phyloP scores from a whole-genome alignment of 2,113 vertebrate genomes.

The Paramisgurnus dabryanus region DNA sequence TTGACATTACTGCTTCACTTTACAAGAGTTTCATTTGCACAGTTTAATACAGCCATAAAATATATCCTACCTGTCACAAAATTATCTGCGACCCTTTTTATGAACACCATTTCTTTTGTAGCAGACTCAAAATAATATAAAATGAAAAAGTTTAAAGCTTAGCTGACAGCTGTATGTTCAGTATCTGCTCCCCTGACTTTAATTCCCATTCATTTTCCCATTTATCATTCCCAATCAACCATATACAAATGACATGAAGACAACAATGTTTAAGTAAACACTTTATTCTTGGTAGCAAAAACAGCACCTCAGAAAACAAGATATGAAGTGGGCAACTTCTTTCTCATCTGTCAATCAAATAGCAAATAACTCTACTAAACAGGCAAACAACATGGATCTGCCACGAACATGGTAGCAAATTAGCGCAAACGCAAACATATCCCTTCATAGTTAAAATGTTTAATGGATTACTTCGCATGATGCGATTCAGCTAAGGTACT shows the following conservation, averaged over 20 bases:
- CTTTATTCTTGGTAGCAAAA: constrained; percentile 77
- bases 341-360: constrained; percentile 58
- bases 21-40: too few species aligned
- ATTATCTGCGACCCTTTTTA: too few species aligned
- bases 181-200: too few species aligned
- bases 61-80: too few species aligned
- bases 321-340: constrained; percentile 59
- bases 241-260: background rate
- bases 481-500: constrained; percentile 21
- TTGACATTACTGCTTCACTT: too few species aligned
- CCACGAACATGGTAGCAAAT: constrained; percentile 53
- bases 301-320: constrained; percentile 72
- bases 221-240: background rate
- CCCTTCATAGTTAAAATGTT: constrained; percentile 45
- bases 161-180: too few species aligned
- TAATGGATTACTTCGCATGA: constrained; percentile 20
- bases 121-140: too few species aligned
- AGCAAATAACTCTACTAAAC: constrained; percentile 19
- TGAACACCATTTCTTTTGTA: too few species aligned
- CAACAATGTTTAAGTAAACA: constrained; percentile 68
- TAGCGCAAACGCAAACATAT: constrained; percentile 24
- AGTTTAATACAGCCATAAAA: too few species aligned
- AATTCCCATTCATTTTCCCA: too few species aligned
- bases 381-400: constrained; percentile 62
- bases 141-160: too few species aligned